Percentiles rank a stretch among this genome's conserved stretches.
Evolutionary conservation across 64 coral and sea anemone genomes (phyloP).

Genomic region (Trachythela sp.): DNA sequence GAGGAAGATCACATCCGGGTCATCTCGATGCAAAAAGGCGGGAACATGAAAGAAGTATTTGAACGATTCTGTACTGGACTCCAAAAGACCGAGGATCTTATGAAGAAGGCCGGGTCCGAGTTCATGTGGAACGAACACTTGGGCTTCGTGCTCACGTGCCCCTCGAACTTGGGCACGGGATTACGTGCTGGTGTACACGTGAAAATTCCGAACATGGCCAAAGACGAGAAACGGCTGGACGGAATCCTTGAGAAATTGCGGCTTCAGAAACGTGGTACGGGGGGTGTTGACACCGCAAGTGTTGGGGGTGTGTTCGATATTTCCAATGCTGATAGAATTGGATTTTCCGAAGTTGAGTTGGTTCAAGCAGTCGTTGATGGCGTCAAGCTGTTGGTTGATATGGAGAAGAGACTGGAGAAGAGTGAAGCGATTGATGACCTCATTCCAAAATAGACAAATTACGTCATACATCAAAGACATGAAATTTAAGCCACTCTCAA

Average conservation of each 20-base stretch:
- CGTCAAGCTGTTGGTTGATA: slow-evolving; percentile 5
- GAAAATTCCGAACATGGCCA: background rate
- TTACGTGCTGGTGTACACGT: slow-evolving; percentile 5
- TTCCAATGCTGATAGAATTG: background rate
- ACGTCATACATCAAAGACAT: background rate
- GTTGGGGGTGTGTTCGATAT: slow-evolving; percentile 20
- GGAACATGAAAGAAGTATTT: slow-evolving; percentile 18
- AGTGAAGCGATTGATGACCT: background rate
- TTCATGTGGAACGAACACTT: slow-evolving; percentile 22
- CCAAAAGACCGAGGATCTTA: background rate
- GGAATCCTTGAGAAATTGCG: background rate
- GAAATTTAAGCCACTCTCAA: background rate
- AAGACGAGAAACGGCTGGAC: slow-evolving; percentile 3
- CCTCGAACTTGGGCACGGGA: slow-evolving; percentile 9
- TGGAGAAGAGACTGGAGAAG: slow-evolving; percentile 21
- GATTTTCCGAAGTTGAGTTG: slow-evolving; percentile 2
- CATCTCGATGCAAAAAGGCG: background rate
- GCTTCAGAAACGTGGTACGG: slow-evolving; percentile 9
- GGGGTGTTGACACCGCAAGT: slow-evolving; percentile 11
- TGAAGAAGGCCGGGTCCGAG: background rate
- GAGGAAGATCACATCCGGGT: slow-evolving; percentile 14
- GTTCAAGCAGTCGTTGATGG: background rate
- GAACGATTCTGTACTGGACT: background rate
- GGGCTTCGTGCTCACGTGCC: slow-evolving; percentile 8
- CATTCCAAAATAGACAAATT: background rate